These are phyloP conservation scores for Cantharis rustica DNA, from an alignment of 2,888 invertebrate species.

Conservation along the genomic window DNA sequence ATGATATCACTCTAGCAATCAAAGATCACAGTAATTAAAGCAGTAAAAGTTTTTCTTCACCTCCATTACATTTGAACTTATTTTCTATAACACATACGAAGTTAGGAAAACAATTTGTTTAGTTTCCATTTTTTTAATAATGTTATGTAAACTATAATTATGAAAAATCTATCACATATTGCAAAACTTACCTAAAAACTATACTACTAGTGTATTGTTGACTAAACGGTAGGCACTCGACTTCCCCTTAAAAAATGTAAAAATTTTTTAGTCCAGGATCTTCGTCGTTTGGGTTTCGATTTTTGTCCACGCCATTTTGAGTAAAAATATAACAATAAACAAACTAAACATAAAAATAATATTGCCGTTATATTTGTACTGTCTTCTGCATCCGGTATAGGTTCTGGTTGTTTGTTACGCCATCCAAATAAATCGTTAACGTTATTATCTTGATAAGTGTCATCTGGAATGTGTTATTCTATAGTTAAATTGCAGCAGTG, in stretches of 20 bases:
- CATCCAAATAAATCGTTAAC: conserved; percentile 63
- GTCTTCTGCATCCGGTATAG: conserved; percentile 45
- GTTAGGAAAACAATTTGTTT: neutral
- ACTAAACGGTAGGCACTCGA: conserved; percentile 45
- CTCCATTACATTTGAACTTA: neutral
- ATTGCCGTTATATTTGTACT: conserved; percentile 51
- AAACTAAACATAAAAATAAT: conserved; percentile 50
- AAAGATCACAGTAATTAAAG: neutral
- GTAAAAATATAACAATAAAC: conserved; percentile 48
- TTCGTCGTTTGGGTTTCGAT: conserved; percentile 55
- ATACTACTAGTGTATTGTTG: neutral
- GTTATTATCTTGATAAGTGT: conserved; percentile 57
- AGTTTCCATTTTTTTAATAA: neutral
- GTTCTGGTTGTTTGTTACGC: conserved; percentile 59
- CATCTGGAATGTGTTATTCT: conserved; percentile 50
- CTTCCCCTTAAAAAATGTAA: conserved; percentile 47
- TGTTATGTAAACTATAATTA: neutral
- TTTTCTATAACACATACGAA: neutral
- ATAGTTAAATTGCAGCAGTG: conserved; percentile 41
- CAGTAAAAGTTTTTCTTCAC: neutral
- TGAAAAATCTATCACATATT: conserved; percentile 2
- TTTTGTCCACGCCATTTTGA: conserved; percentile 53
- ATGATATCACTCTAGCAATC: neutral
- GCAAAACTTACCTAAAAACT: neutral
- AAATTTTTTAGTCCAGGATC: conserved; percentile 46